Evolutionary conservation across 1,140 invertebrate species (phyloP), one percentile per base, ranked within the genome.

Genomic region (Micrasema minimum): DNA sequence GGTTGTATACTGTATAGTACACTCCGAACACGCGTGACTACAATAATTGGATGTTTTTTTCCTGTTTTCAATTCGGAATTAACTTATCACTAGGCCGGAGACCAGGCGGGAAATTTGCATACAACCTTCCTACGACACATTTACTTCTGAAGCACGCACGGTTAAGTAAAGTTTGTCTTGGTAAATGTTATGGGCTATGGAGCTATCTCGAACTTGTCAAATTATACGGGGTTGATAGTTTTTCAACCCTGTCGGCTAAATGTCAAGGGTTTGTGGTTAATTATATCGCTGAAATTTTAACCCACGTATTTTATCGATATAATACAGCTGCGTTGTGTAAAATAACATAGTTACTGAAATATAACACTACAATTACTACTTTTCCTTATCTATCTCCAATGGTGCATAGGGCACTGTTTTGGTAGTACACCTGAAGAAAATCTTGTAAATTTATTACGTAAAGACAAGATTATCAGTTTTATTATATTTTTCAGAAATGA

Each of bases 1-100:
- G n/a, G n/a, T n/a, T n/a, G n/a, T n/a, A n/a, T n/a, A n/a, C n/a
- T n/a, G n/a, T n/a, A n/a, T n/a, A n/a, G n/a, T n/a, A n/a, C n/a
- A n/a, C n/a, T n/a, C n/a, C n/a, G n/a, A 37, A 20, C 53, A 37
- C 64, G 67, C 72, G 72, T 74, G 72, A 70, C 68, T 67, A 18
- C 26, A 23, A 53, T 70, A 70, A 74, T 74, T 67, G 67, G 67
- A 74, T 74, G 72, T 74, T 74, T 74, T 74, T 70, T 66, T 62
- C 67, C 64, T 74, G 62, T 70, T 70, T 73, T 64, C 62, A 74
- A 74, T 62, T 67, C 64, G n/a, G 55, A 70, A 74, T 74, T 74
- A 74, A 74, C 72, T 74, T 74, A 74, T 74, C 72, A 74, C 53
- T 65, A 26, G 31, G 45, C 37, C 26, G 53, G 37, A 57, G 37